Evolutionary conservation across 2,888 invertebrate species (phyloP).

Genomic region (Melikaiella ostensackeni): DNA sequence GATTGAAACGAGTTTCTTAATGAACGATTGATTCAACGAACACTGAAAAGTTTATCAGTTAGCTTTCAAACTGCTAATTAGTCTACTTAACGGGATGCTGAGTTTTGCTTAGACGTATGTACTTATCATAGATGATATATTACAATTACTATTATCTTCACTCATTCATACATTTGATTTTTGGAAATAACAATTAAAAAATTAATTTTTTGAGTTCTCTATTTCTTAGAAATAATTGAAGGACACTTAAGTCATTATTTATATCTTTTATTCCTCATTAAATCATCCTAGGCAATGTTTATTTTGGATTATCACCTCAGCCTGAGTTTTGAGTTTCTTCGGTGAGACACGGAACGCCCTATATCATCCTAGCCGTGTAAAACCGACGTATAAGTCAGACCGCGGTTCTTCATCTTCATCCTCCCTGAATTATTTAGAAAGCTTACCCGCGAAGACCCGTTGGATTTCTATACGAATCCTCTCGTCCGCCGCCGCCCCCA

Average conservation of each 20-base stretch:
- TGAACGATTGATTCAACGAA: slow-evolving; percentile 12
- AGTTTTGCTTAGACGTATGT: background rate
- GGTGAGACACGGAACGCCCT: slow-evolving; percentile 29
- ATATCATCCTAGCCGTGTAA: slow-evolving; percentile 40
- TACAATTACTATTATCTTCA: background rate
- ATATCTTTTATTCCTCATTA: slow-evolving; percentile 1
- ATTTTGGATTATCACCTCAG: slow-evolving; percentile 38
- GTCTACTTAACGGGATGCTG: slow-evolving; percentile 2
- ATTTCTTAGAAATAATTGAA: background rate
- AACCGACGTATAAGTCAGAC: slow-evolving; percentile 41
- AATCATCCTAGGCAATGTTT: slow-evolving; percentile 1
- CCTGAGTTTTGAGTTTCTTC: slow-evolving; percentile 16
- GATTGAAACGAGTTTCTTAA: slow-evolving; percentile 24
- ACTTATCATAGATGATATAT: background rate
- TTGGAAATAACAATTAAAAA: too few species aligned
- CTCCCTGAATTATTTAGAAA: slow-evolving; percentile 43
- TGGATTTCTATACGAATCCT: slow-evolving; percentile 40
- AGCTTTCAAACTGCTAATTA: slow-evolving; percentile 8
- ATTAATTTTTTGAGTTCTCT: background rate
- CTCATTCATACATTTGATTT: background rate
- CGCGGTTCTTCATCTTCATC: slow-evolving; percentile 41
- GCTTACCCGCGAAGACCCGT: slow-evolving; percentile 32
- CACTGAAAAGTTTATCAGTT: slow-evolving; percentile 21
- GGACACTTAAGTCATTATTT: slow-evolving; percentile 6
- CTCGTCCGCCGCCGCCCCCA: slow-evolving; percentile 40